Evolutionary conservation across 64 coral and sea anemone genomes (phyloP), one percentile per base, ranked within the genome.

Genomic region (Montipora cactus): DNA sequence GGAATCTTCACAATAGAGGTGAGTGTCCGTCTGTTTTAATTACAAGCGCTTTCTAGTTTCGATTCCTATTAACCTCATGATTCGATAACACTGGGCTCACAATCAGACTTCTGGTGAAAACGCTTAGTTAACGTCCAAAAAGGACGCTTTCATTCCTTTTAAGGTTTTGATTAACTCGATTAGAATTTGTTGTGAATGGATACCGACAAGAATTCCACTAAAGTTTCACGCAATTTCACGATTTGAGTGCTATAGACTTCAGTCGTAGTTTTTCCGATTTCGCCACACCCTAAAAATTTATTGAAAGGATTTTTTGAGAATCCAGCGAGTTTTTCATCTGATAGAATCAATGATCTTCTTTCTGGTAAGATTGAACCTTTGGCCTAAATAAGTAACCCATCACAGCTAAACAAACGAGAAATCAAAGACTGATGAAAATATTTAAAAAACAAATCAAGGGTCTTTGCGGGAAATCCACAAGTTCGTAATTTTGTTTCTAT

Each of bases 1-100:
- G 82, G 82, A n/a, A 21, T 86, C 66, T 86, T 86, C 22, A 48
- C 62, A 22, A 72, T 86, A 50, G 64, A 86, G 82, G 82, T 86
- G 47, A n/a, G 37, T 37, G 37, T 37, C 37, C 37, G 37, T 37
- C 37, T 37, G 82, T 71, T 16, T 20, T 9, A 5, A 3, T 71
- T 19, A 4, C 14, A 6, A 71, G 11, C 81, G 16, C 59, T 68
- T 49, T 6, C 15, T 14, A 84, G 28, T 68, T 67, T 67, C 59
- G 67, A 69, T 19, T 8, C 0, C 7, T 1, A 11, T 57, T 45
- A 68, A 84, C 61, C 13, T 64, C 61, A 12, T 64, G 61, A 64
- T 64, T 12, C 6, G 11, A 6, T 11, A 11, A 57, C 11, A 64
- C 14, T 64, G 13, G 11, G 61, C 6, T n/a, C 20, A 6, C 71